Conservation (phyloP, 2,797 vertebrate species). For the Sternarchorhynchus goeldii region DNA sequence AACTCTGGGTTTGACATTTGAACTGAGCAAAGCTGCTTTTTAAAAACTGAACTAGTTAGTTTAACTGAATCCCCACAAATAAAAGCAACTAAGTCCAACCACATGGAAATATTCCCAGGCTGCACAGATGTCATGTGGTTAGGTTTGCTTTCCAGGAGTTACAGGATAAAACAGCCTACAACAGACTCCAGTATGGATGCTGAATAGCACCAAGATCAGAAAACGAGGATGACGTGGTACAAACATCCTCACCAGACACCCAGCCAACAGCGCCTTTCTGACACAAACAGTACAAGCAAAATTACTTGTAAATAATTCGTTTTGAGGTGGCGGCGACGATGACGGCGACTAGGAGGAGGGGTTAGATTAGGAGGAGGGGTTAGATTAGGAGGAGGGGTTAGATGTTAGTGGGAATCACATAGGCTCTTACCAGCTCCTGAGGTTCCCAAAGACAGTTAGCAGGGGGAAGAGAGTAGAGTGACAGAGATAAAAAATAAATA, state of each 20-base stretch:
- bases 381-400: constrained; percentile 44
- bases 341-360: constrained; percentile 34
- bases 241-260: constrained; percentile 3
- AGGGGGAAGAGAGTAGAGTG: constrained; percentile 69
- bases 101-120: constrained; percentile 5
- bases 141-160: constrained; percentile 12
- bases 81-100: not conserved
- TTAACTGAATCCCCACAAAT: not conserved
- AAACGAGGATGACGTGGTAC: not conserved
- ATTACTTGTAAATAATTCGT: not conserved
- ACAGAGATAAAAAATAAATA: constrained; percentile 61
- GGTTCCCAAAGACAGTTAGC: constrained; percentile 89
- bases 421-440: constrained; percentile 99
- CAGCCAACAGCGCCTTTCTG: not conserved
- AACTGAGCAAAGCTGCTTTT: not conserved
- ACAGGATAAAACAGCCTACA: not conserved
- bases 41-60: not conserved
- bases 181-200: not conserved
- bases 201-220: constrained; percentile 1
- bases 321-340: constrained; percentile 45
- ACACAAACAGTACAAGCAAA: not conserved
- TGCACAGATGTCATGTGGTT: constrained; percentile 26
- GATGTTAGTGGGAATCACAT: constrained; percentile 59
- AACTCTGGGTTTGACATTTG: not conserved
- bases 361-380: constrained; percentile 50